Conservation (phyloP, 2,113 vertebrate species). For the Labeo rohita region DNA sequence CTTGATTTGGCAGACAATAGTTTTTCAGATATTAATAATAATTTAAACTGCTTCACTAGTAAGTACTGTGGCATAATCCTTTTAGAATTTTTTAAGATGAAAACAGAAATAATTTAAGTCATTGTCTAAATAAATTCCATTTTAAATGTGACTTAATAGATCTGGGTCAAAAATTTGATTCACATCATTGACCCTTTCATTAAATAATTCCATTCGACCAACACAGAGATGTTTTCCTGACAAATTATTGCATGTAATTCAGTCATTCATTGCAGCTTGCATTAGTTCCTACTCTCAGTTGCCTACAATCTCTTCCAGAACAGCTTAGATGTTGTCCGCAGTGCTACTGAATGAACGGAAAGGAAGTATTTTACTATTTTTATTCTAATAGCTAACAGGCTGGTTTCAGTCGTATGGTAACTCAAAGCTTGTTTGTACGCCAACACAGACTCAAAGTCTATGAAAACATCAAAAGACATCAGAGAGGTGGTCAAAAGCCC, state of each 20-base stretch:
- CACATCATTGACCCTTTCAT: not conserved
- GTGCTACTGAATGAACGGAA: not conserved
- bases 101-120: not conserved
- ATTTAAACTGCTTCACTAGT: not conserved
- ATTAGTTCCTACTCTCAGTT: not conserved
- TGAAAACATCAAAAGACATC: slow-evolving; percentile 50
- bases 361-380: not conserved
- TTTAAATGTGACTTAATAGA: not conserved
- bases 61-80: not conserved
- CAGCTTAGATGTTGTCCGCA: not conserved
- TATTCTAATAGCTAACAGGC: slow-evolving; percentile 36
- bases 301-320: not conserved
- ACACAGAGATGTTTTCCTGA: not conserved
- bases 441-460: slow-evolving; percentile 38
- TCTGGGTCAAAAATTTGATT: not conserved
- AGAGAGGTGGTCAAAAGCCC: slow-evolving; percentile 50
- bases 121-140: not conserved
- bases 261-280: not conserved
- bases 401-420: not conserved
- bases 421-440: slow-evolving; percentile 39
- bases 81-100: not conserved
- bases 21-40: not conserved
- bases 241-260: not conserved
- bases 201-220: not conserved
- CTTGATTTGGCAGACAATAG: too few relatives aligned